Conservation (phyloP, 2,113 vertebrate genomes). For the Heterochromis multidens region DNA sequence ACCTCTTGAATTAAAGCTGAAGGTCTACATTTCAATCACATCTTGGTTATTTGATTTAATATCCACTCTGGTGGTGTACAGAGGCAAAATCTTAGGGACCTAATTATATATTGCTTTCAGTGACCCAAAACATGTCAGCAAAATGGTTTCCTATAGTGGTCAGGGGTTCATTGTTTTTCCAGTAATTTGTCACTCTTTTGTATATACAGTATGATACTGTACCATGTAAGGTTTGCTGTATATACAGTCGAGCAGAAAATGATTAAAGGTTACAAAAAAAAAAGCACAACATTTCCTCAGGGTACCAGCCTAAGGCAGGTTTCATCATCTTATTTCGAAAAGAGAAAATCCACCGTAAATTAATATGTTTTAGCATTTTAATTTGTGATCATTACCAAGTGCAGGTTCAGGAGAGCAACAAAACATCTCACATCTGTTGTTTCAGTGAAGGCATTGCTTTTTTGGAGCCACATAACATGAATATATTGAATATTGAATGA, state of each 20-base stretch:
- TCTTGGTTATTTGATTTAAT: background rate
- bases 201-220: background rate
- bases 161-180: accelerated
- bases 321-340: background rate
- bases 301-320: background rate
- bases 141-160: accelerated
- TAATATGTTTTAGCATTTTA: background rate
- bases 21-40: background rate
- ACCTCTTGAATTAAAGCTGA: background rate
- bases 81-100: background rate
- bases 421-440: background rate
- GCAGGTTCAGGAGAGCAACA: background rate
- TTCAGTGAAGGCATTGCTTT: background rate
- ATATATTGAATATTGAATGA: background rate
- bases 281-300: background rate
- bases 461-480: background rate
- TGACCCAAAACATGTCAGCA: background rate
- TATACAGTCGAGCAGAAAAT: background rate
- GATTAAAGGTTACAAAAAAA: background rate
- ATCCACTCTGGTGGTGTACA: background rate
- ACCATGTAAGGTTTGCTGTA: background rate
- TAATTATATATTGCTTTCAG: background rate
- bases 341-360: background rate
- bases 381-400: background rate
- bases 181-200: background rate